These are phyloP conservation scores for Tolmerus cingulatus DNA, from an alignment of 2,888 invertebrate species.

Conservation along the genomic window DNA sequence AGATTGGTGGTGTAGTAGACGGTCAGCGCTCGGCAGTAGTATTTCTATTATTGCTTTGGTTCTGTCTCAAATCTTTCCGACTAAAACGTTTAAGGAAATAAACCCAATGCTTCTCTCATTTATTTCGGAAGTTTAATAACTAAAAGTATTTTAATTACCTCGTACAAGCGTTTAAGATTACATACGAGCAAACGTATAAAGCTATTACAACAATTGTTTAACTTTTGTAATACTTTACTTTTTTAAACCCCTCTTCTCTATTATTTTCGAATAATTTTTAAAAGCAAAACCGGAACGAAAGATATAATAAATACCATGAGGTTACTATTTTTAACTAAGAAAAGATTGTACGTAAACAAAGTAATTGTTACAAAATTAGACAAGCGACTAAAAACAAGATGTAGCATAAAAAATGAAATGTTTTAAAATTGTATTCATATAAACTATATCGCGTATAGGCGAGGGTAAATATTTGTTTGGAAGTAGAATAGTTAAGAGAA, in stretches of 20 bases:
- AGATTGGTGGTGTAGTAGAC: too few relatives aligned
- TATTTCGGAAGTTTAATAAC: neutral
- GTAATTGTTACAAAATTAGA: constrained; percentile 21
- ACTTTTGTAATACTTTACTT: too few relatives aligned
- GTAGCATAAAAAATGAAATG: constrained; percentile 13
- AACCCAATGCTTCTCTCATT: neutral
- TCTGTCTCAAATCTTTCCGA: neutral
- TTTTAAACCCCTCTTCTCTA: too few relatives aligned
- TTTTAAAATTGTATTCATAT: constrained; percentile 15
- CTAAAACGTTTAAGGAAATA: neutral
- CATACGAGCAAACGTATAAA: too few relatives aligned
- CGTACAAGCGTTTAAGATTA: too few relatives aligned
- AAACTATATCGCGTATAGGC: constrained; percentile 23
- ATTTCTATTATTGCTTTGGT: neutral
- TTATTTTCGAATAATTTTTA: neutral
- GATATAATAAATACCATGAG: constrained; percentile 19
- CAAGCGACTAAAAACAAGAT: neutral
- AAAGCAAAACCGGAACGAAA: neutral
- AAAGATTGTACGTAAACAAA: constrained; percentile 1
- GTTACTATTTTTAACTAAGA: constrained; percentile 21
- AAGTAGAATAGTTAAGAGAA: neutral
- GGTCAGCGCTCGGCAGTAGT: too few relatives aligned
- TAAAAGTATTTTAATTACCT: neutral
- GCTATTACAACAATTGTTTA: too few relatives aligned
- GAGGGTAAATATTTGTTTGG: constrained; percentile 23